phyloP scores from a whole-genome alignment of 2,113 vertebrate genomes.

The Gracilinanus agilis region DNA sequence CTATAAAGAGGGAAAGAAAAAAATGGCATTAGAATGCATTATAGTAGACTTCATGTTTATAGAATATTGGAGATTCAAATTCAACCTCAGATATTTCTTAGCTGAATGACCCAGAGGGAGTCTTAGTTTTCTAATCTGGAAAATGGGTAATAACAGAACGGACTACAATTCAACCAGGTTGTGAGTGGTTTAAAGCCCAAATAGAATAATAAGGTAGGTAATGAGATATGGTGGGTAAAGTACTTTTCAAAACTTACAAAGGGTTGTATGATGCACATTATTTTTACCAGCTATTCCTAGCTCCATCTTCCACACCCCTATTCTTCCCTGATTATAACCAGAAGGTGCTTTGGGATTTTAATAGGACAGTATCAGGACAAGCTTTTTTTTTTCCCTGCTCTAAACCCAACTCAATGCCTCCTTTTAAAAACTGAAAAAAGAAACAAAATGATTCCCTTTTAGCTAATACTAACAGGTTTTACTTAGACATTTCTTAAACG shows the following conservation, averaged over 20 bases:
- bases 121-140: background rate
- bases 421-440: background rate
- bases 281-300: background rate
- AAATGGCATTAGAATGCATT: background rate
- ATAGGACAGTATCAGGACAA: background rate
- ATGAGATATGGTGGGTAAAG: background rate
- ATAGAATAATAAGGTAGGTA: background rate
- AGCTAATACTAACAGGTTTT: background rate
- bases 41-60: background rate
- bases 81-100: too few species aligned
- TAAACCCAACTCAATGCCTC: background rate
- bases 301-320: background rate
- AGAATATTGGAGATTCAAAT: background rate
- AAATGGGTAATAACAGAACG: too few species aligned
- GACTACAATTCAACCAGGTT: too few species aligned
- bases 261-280: background rate
- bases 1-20: conserved; percentile 84
- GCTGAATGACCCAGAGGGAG: background rate
- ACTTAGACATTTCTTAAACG: background rate
- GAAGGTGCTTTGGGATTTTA: background rate
- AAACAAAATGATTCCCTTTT: background rate
- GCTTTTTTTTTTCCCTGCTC: background rate
- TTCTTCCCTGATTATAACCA: background rate
- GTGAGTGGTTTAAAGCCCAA: background rate
- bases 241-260: background rate